A percentile compares a stretch with the other conserved stretches of the same genome.
phyloP scores from a whole-genome alignment of 2,888 invertebrate genomes.

The Sacculina carcini region DNA sequence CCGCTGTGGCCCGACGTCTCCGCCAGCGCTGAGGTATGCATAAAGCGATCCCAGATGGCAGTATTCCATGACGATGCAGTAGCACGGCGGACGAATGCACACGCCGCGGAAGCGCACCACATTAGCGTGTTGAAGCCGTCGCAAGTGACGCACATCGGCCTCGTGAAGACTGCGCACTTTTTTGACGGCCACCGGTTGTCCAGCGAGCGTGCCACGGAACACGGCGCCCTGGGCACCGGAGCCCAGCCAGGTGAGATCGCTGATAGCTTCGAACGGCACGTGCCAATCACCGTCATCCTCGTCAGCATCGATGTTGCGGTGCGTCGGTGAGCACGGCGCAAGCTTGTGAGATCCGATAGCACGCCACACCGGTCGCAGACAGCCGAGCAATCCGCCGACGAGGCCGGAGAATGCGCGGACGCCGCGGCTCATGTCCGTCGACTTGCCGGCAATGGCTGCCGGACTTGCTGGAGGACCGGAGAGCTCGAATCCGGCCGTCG shows the following conservation, averaged over 20 bases:
- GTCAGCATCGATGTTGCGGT: neutral
- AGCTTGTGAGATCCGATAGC: too few relatives aligned
- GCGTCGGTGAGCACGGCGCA: too few relatives aligned
- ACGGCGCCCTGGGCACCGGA: conserved; percentile 91
- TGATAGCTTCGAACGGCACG: conserved; percentile 70
- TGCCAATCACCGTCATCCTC: conserved; percentile 67
- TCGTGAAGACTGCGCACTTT: conserved; percentile 76
- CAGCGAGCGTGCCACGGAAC: conserved; percentile 46
- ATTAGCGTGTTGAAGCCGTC: conserved; percentile 77
- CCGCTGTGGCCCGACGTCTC: conserved; percentile 55
- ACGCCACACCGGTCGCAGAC: conserved; percentile 61
- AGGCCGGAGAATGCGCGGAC: too few relatives aligned
- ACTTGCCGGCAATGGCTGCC: too few relatives aligned
- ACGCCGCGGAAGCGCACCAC: conserved; percentile 78
- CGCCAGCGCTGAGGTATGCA: conserved; percentile 57
- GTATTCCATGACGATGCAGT: conserved; percentile 93
- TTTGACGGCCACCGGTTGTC: conserved; percentile 79
- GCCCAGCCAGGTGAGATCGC: conserved; percentile 66
- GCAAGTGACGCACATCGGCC: conserved; percentile 68
- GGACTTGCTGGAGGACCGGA: too few relatives aligned
- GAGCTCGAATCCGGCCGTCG: too few relatives aligned
- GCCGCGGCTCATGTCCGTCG: too few relatives aligned
- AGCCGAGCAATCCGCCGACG: conserved; percentile 54
- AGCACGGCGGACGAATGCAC: conserved; percentile 70
- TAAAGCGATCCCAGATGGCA: conserved; percentile 86